phyloP scores from a whole-genome alignment of 2,113 vertebrate species.

The Enhydra lutris region DNA sequence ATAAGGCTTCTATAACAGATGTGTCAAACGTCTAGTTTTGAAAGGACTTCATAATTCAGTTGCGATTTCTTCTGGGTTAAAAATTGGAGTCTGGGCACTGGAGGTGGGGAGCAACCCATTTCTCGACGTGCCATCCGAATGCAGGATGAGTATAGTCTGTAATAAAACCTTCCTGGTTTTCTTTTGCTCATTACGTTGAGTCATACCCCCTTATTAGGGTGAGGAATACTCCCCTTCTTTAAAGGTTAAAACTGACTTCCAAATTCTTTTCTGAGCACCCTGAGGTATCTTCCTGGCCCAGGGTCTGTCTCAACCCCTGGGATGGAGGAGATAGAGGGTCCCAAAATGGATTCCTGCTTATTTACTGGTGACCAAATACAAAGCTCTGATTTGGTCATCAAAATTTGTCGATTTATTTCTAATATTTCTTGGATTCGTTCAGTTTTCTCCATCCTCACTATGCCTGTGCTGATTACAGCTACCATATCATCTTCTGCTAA shows the following conservation, averaged over 20 bases:
- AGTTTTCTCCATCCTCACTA: neutral
- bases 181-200: neutral
- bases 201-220: neutral
- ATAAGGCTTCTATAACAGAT: conserved; percentile 71
- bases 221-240: neutral
- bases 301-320: neutral
- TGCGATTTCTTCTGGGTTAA: conserved; percentile 77
- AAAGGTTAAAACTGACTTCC: neutral
- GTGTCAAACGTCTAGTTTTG: conserved; percentile 80
- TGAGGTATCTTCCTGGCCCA: neutral
- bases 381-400: neutral
- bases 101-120: neutral
- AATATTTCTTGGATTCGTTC: neutral
- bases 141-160: neutral
- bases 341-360: neutral
- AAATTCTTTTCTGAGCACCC: neutral
- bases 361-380: neutral
- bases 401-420: neutral
- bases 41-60: conserved; percentile 75
- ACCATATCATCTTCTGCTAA: neutral
- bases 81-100: conserved; percentile 53
- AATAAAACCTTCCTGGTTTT: neutral
- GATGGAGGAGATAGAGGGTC: neutral
- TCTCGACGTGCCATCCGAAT: neutral
- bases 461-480: neutral